Conservation (phyloP, 2,888 invertebrate genomes). For the Heliconius cydno region DNA sequence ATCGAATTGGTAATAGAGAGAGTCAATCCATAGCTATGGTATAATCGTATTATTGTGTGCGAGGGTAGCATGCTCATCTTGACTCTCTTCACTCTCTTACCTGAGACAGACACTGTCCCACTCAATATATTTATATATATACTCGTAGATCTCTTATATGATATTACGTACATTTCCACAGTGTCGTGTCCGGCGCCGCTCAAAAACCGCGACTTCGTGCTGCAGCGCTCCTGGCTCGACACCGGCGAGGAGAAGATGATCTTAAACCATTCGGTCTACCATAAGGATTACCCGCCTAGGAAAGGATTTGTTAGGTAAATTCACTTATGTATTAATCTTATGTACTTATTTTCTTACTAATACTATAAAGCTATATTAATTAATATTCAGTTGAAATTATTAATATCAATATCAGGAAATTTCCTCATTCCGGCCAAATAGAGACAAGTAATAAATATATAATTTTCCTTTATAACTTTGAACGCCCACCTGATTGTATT, state of each 20-base stretch:
- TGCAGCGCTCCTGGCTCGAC: constrained; percentile 96
- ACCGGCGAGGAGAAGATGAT: constrained; percentile 93
- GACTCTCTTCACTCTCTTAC: no score
- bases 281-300: constrained; percentile 92
- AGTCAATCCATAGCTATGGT: neutral
- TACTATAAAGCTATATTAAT: no score
- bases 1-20: neutral
- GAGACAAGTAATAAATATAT: no score
- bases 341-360: no score
- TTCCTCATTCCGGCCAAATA: no score
- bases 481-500: neutral
- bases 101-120: no score
- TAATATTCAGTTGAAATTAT: no score
- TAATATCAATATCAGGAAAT: no score
- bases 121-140: no score
- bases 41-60: no score
- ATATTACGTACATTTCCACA: constrained; percentile 59
- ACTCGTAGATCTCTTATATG: neutral
- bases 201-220: constrained; percentile 95
- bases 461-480: neutral
- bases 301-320: constrained; percentile 90
- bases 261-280: constrained; percentile 94
- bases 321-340: neutral
- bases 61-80: no score
- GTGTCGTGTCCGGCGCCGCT: constrained; percentile 94